Evolutionary conservation across 2,113 vertebrate genomes (phyloP).

Genomic region (Mixornis gularis): DNA sequence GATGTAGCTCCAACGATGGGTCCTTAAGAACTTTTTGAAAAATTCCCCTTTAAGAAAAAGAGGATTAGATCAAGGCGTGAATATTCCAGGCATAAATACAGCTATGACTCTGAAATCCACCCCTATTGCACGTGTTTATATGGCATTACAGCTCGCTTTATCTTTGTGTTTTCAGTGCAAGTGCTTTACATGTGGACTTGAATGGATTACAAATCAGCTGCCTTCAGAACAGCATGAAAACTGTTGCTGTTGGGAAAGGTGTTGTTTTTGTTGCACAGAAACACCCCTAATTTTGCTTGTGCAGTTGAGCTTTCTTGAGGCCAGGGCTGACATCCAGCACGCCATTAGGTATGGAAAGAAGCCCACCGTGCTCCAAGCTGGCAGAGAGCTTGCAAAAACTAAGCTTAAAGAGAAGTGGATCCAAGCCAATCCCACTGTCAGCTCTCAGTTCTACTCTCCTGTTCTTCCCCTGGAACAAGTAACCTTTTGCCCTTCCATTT

Average conservation of each 20-base stretch:
- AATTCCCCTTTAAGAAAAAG: conserved; percentile 31
- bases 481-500: conserved; percentile 49
- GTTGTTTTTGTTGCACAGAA: conserved; percentile 32
- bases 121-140: not conserved
- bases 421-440: conserved; percentile 47
- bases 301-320: conserved; percentile 45
- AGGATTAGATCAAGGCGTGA: conserved; percentile 39
- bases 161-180: not conserved
- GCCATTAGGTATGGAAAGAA: conserved; percentile 52
- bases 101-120: not conserved
- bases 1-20: not conserved
- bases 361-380: conserved; percentile 48
- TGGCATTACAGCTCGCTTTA: not conserved
- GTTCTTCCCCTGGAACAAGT: conserved; percentile 38
- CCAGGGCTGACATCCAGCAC: conserved; percentile 61
- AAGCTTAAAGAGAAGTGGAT: conserved; percentile 44
- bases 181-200: not conserved
- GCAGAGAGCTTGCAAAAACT: conserved; percentile 56
- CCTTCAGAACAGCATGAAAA: not conserved
- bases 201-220: conserved; percentile 15
- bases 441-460: conserved; percentile 42
- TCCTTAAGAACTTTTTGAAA: conserved; percentile 50
- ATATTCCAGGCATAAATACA: conserved; percentile 54
- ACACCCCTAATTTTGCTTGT: conserved; percentile 34
- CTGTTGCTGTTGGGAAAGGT: conserved; percentile 17